A percentile compares a stretch with the other conserved stretches of the same genome.
Evolutionary conservation across 2,888 invertebrate species (phyloP).

Genomic region (Andrena fulva): DNA sequence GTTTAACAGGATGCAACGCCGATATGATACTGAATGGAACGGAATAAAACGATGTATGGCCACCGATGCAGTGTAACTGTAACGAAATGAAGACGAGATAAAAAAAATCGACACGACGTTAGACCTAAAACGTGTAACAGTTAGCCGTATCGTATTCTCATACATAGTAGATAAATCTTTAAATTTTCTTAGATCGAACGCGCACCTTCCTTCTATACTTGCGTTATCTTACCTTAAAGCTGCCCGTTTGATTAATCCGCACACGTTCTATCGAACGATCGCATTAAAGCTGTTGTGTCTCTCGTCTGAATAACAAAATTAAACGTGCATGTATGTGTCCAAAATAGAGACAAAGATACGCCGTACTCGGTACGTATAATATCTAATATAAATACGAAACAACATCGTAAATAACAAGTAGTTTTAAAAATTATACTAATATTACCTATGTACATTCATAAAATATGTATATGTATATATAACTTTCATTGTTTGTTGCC

Average conservation of each 20-base stretch:
- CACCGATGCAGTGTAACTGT: background rate
- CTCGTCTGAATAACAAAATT: constrained; percentile 31
- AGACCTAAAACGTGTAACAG: background rate
- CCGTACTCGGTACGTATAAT: constrained; percentile 19
- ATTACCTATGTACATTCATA: constrained; percentile 49
- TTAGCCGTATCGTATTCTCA: background rate
- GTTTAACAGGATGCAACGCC: background rate
- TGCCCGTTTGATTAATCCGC: constrained; percentile 47
- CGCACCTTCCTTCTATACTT: background rate
- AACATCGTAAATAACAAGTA: constrained; percentile 51
- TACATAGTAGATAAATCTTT: background rate
- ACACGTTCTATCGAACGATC: constrained; percentile 27
- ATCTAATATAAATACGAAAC: constrained; percentile 56
- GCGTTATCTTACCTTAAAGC: constrained; percentile 46
- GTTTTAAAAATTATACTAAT: constrained; percentile 49
- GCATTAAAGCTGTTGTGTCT: constrained; percentile 40
- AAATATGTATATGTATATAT: constrained; percentile 19
- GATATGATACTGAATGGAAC: background rate
- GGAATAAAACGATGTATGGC: background rate
- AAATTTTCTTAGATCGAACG: constrained; percentile 2
- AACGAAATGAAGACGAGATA: background rate
- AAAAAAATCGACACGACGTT: constrained; percentile 1
- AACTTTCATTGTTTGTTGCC: constrained; percentile 6
- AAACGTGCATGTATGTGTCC: constrained; percentile 26
- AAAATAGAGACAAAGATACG: constrained; percentile 19